Base-by-base conservation (phyloP, 1,140 invertebrate genomes). In the Idris sp. region DNA sequence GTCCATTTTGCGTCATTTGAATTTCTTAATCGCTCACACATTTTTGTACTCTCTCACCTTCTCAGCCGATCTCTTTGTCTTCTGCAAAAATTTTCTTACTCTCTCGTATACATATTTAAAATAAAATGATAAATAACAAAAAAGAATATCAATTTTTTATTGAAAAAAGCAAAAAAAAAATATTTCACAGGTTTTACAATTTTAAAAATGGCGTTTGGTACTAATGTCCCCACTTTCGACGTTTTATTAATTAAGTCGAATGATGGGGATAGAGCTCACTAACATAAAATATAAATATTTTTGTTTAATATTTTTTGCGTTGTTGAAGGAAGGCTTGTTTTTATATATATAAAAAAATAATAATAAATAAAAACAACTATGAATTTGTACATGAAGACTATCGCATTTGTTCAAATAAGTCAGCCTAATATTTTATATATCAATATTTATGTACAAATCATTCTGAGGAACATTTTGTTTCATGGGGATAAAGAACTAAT, bases 361-460 rank as follows among this genome's bases (percentile, higher is more conserved):
- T n/a, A n/a, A n/a, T n/a, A n/a, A n/a, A n/a, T n/a, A n/a, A n/a
- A n/a, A n/a, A n/a, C n/a, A n/a, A n/a, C n/a, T n/a, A 58, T 58
- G 58, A 31, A 64, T 58, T 73, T 49, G 68, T 73, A 73, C 51
- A 64, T 56, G 18, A 49, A 64, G 53, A 44, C 58, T 46, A 56
- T 11, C 51, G 40, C 67, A 71, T 71, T 71, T 71, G 48, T 73
- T 64, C 30, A 36, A 30, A 31, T 44, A 51, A 64, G 69, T 59
- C 59, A 64, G 19, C 14, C 35, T 44, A 65, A 30, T 31, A 7
- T 53, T 53, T 40, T 58, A 71, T 56, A 73, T 65, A 73, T 73
- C 53, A 65, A 38, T 59, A 4, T 22, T 64, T 65, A 58, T 65
- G 69, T 73, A 65, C 69, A 64, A 73, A 31, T 73, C 69, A 62